Base-by-base conservation (phyloP, 2,888 invertebrate species). In the Glaucopsyche alexis region DNA sequence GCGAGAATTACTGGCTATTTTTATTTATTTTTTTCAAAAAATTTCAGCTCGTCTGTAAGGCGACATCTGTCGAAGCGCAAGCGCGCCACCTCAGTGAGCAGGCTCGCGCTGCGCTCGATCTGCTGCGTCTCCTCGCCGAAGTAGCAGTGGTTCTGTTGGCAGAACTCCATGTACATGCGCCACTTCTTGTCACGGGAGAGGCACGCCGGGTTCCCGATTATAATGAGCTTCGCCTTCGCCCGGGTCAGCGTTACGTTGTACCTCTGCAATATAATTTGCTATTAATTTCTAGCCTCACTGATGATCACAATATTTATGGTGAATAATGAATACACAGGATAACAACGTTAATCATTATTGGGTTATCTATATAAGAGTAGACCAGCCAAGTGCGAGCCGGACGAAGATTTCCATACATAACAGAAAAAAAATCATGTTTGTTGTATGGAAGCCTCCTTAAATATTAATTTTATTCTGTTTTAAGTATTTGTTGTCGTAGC, bases 171-270 rank as follows among this genome's bases (percentile, higher is more conserved):
- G 77, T 87, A 91, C 13, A 75, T 77, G 2, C 84, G 81, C 94
- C 94, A 93, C 75, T 86, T 83, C n/a, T 78, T 72, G 42, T 83
- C 80, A 70, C 87, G 84, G 40, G 80, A 79, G 65, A 93, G 80
- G 47, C 91, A 89, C 6, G 83, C 76, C 71, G 80, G 94, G 91
- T 89, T 95, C 83, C 84, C 95, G 87, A 86, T 82, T 52, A 84
- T 89, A 47, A 96, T 94, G 19, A 96, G 85, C 76, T 96, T 94
- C 0, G 94, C 93, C 83, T 94, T 95, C 2, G 96, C 96, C 74
- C 96, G 86, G 0, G 96, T 96, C 14, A 96, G 80, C 0, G 96
- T 94, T 2, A 96, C 96, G 84, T 96, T 96, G 84, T 96, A 95
- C 75, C 96, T 88, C 92, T 95, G 89, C 6, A 87, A 60, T 49